These are phyloP conservation scores for Verasper variegatus DNA, from an alignment of 2,113 vertebrate genomes.

Conservation along the genomic window DNA sequence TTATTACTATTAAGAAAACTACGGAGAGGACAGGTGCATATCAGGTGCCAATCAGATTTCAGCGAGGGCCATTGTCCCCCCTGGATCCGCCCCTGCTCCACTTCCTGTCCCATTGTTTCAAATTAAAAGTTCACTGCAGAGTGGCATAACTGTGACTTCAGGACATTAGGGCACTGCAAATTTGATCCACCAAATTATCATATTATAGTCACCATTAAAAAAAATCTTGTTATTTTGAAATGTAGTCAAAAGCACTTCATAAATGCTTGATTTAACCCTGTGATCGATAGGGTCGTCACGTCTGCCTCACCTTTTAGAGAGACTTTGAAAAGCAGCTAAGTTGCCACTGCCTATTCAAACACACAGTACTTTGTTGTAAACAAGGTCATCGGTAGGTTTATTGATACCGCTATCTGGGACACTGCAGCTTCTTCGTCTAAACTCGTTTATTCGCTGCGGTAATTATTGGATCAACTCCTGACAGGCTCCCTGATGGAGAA, in stretches of 20 bases:
- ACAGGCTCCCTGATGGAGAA: slow-evolving; percentile 72
- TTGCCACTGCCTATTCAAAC: background rate
- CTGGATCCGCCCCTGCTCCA: background rate
- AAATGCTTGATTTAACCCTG: background rate
- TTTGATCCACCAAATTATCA: no score
- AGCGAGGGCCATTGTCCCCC: no score
- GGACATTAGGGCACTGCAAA: background rate
- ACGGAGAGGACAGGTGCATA: no score
- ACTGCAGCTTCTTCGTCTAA: background rate
- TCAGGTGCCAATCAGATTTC: no score
- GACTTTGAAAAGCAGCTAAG: background rate
- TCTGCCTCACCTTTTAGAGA: background rate
- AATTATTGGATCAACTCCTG: slow-evolving; percentile 75
- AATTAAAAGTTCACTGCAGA: background rate
- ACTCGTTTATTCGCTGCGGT: slow-evolving; percentile 49
- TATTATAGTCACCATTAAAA: no score
- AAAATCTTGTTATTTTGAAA: no score
- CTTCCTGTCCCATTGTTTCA: background rate
- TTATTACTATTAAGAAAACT: no score
- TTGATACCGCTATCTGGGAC: slow-evolving; percentile 10
- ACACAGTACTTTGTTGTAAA: background rate
- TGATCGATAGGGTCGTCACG: background rate
- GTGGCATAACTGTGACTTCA: background rate
- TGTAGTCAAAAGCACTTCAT: background rate
- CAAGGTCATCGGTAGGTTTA: slow-evolving; percentile 17